Base-by-base conservation (phyloP, 64 coral and sea anemone species). In the Dendrophyllia cribrosa region DNA sequence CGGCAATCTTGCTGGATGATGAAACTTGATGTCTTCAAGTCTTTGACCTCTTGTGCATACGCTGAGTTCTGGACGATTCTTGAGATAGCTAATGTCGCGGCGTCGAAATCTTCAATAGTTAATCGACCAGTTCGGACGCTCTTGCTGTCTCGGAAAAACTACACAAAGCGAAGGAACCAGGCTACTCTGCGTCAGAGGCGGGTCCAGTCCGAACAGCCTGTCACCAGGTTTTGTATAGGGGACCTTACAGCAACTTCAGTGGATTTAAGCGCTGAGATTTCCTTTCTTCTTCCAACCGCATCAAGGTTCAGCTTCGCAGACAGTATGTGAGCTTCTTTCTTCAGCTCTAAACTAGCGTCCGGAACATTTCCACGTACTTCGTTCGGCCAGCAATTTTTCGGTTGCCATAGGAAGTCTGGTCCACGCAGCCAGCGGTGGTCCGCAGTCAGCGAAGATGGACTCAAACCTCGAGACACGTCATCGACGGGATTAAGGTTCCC, bases 401-500 rank as follows among this genome's bases (percentile, higher is more conserved):
- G 43, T n/a, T n/a, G 12, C 65, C 64, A 86, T 3, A 86, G n/a
- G n/a, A 87, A 87, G 3, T 87, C 49, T 53, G 78, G 89, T 44
- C 89, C 89, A 61, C 43, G 69, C 16, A 83, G 69, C 89, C 89
- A 91, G 2, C 55, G 8, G 19, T 91, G 49, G n/a, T 21, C 19
- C 17, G 51, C 65, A n/a, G 73, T 48, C n/a, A 84, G 61, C 9
- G 81, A 3, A 48, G 70, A 49, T 6, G 78, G n/a, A 44, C 22
- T 59, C 63, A 91, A 15, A 17, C 89, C 89, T 56, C 89, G 70
- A 5, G 89, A 91, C 43, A 45, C 66, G 12, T 83, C 5, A 58
- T 91, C 89, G 60, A 68, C 78, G 7, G 89, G 78, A 58, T 84
- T 91, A 83, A 53, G n/a, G 26, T 51, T 58, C 89, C 89, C 8